Evolutionary conservation across 1,140 invertebrate genomes (phyloP), one percentile per base, ranked within the genome.

Genomic region (Adelges cooleyi): DNA sequence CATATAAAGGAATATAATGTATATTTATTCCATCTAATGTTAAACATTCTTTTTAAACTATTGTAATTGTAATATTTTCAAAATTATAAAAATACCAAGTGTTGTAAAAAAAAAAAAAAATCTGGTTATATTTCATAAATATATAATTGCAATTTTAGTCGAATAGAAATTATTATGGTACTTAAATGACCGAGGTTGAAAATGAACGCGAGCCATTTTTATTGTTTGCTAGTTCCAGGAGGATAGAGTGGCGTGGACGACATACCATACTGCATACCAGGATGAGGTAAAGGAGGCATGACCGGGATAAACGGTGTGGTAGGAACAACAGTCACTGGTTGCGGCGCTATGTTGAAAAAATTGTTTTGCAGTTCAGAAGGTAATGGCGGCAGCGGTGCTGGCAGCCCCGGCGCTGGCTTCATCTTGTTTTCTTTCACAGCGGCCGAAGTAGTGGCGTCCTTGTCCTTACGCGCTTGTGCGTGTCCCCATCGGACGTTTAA

Each of bases 401-500:
- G 87, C 29, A 95, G 76, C 3, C 91, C 92, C n/a, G 90, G 90
- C 0, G 95, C 89, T 3, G 90, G 89, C 72, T 93, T 90, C 40
- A 92, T 75, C 1, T 79, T 76, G 59, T 82, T 71, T 56, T 68
- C 48, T 38, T 66, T 56, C 66, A 72, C 40, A 69, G 70, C 22
- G 70, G 69, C 40, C 13, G 66, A 44, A 40, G 51, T 42, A 22
- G 40, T 44, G 9, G 66, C 74, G 33, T 46, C 68, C 69, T n/a
- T 73, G 69, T 77, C 82, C 72, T 65, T 76, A 72, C 70, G 75
- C 6, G 76, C 90, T 76, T 94, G 91, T 2, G 90, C 90, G 71
- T 89, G 84, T 1, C 96, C 95, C 96, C 96, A 99, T 73, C 97
- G 95, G 36, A 99, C 95, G 9, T 90, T 94, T 0, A 98, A 78